A percentile compares a stretch with the other conserved stretches of the same genome.
phyloP scores from a whole-genome alignment of 2,888 invertebrate genomes.

The Toxonevra muliebris region DNA sequence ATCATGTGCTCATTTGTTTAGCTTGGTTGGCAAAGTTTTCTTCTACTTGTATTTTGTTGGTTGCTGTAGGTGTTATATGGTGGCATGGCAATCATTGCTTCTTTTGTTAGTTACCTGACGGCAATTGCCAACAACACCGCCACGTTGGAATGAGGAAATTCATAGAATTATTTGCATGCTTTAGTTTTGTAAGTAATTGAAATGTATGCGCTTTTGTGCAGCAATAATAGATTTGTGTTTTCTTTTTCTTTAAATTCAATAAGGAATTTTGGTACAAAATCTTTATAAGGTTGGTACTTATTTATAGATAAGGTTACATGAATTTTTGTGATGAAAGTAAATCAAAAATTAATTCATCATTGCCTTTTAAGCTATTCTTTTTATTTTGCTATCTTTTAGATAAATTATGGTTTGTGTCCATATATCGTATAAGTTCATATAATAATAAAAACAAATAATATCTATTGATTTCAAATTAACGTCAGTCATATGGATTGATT shows the following conservation, averaged over 20 bases:
- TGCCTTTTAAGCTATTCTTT: too few species aligned
- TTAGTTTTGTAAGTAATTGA: neutral
- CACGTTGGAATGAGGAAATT: neutral
- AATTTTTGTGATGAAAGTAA: too few species aligned
- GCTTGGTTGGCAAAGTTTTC: too few species aligned
- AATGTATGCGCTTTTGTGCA: too few species aligned
- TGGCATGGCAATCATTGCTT: neutral
- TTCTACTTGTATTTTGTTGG: neutral
- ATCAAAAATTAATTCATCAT: too few species aligned
- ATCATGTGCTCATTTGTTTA: too few species aligned
- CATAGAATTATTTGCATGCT: neutral
- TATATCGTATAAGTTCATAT: too few species aligned
- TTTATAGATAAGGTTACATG: neutral
- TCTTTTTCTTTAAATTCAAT: too few species aligned
- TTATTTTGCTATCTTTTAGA: too few species aligned
- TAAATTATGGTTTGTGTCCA: neutral
- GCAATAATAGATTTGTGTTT: too few species aligned
- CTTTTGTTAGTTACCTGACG: neutral
- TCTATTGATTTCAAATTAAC: constrained; percentile 15
- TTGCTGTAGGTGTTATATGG: neutral
- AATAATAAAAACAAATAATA: neutral
- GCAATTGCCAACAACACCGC: neutral
- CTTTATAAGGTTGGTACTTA: neutral
- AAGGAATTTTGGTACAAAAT: constrained; percentile 12
- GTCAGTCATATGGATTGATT: neutral